These are phyloP conservation scores for Bombus vancouverensis DNA, from an alignment of 1,140 invertebrate species.

Conservation along the genomic window DNA sequence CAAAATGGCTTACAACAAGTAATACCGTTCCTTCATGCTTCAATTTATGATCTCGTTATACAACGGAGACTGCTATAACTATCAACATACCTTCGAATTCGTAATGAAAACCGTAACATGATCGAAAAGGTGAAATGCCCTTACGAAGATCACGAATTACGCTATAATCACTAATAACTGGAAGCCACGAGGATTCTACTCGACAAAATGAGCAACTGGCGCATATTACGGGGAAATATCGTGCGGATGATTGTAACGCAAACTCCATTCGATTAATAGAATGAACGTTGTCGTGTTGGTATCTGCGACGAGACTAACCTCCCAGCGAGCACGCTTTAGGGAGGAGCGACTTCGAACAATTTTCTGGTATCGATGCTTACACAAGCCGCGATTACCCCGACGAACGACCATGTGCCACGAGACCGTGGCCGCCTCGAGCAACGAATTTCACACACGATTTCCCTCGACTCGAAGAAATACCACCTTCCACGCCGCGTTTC, in stretches of 20 bases:
- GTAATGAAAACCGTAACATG: background rate
- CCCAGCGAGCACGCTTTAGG: constrained; percentile 36
- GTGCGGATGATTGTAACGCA: constrained; percentile 9
- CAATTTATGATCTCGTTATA: background rate
- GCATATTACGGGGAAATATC: background rate
- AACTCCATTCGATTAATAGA: constrained; percentile 7
- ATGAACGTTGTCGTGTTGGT: background rate
- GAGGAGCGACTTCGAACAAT: constrained; percentile 26
- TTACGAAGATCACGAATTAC: background rate
- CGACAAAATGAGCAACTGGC: background rate
- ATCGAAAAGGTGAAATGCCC: background rate
- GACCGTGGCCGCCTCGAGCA: constrained; percentile 11
- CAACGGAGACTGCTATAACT: background rate
- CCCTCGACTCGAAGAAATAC: constrained; percentile 1
- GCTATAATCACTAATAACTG: background rate
- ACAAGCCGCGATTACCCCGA: constrained; percentile 20
- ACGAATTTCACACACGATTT: constrained; percentile 38
- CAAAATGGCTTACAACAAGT: background rate
- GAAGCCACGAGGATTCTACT: background rate
- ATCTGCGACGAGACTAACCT: background rate
- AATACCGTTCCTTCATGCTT: background rate
- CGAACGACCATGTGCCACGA: constrained; percentile 22
- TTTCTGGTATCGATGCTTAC: constrained; percentile 30
- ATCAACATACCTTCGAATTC: background rate
- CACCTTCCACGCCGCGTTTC: background rate